Base-by-base conservation (phyloP, 2,113 vertebrate species). In the Peromyscus leucopus region DNA sequence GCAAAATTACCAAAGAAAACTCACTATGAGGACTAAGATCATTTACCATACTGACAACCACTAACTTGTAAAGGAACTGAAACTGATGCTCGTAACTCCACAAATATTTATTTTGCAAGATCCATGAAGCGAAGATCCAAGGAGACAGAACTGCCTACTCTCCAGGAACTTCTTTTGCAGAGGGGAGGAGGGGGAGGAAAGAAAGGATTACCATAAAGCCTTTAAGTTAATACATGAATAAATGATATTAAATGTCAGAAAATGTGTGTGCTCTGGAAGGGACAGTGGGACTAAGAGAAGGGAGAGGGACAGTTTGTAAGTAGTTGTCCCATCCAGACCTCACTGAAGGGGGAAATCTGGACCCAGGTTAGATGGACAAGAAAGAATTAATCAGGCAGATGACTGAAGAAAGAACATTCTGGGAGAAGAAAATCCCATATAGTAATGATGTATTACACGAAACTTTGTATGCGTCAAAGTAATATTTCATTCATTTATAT, bases 41-140 rank as follows among this genome's bases (percentile, higher is more conserved):
- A 16, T 61, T 9, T 57, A 75, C 39, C 51, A 16, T 42, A 87
- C 76, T 39, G 63, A 51, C 42, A 42, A 42, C 83, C 36, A 92
- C 42, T 42, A 28, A 51, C 36, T 91, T 93, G 39, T 90, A 46
- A 92, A 26, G 92, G 36, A 86, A 65, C 28, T 26, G 7, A 93
- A 92, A 96, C 61, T 92, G 22, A 78, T 78, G n/a, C 11, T 69
- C 21, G 19, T 46, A 57, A 90, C 75, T 46, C 78, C 78, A 94
- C 22, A 93, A 78, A 87, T 93, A 85, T 57, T 46, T 86, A 55
- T 46, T 92, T 17, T 33, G 1, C 82, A 69, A 69, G 8, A 80
- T 65, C 46, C 42, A 16, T 2, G 1, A 24, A 74, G 63, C 24
- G 15, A 92, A 96, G 75, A 51, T 90, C 65, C 22, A 22, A 61